These are phyloP conservation scores for Melanchra persicariae DNA, from an alignment of 2,888 invertebrate species.

Conservation along the genomic window DNA sequence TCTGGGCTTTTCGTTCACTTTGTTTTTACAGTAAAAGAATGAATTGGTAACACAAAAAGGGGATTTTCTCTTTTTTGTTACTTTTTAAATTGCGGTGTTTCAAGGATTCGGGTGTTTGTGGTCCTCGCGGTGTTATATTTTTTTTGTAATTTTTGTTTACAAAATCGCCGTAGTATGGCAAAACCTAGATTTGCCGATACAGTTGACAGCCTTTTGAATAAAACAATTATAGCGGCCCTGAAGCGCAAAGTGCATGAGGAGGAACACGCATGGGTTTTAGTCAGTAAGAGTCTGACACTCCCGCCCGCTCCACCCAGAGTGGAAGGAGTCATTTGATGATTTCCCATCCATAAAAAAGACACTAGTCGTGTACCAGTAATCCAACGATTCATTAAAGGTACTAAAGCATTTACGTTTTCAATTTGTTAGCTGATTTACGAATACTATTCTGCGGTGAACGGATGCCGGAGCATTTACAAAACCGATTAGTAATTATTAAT, in stretches of 20 bases:
- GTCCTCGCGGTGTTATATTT: background rate
- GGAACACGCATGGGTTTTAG: no score
- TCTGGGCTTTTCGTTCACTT: slow-evolving; percentile 53
- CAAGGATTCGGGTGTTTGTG: background rate
- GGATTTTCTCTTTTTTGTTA: slow-evolving; percentile 15
- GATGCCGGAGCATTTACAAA: background rate
- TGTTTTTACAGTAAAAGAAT: slow-evolving; percentile 61
- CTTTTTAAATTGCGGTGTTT: slow-evolving; percentile 23
- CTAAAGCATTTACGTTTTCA: slow-evolving; percentile 18
- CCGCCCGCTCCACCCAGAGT: no score
- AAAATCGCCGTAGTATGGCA: no score
- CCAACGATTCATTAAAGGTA: background rate
- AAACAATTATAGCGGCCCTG: background rate
- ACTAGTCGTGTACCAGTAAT: background rate
- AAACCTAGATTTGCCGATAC: no score
- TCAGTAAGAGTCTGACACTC: no score
- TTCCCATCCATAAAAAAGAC: no score
- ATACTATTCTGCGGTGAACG: background rate
- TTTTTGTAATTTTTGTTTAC: background rate
- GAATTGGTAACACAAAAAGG: slow-evolving; percentile 52
- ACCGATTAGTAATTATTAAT: slow-evolving; percentile 39
- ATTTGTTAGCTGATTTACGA: slow-evolving; percentile 1
- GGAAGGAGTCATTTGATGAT: no score
- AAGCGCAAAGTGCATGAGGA: no score
- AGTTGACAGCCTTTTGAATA: background rate